Base-by-base conservation (phyloP, 2,888 invertebrate species). In the Thereva unica region DNA sequence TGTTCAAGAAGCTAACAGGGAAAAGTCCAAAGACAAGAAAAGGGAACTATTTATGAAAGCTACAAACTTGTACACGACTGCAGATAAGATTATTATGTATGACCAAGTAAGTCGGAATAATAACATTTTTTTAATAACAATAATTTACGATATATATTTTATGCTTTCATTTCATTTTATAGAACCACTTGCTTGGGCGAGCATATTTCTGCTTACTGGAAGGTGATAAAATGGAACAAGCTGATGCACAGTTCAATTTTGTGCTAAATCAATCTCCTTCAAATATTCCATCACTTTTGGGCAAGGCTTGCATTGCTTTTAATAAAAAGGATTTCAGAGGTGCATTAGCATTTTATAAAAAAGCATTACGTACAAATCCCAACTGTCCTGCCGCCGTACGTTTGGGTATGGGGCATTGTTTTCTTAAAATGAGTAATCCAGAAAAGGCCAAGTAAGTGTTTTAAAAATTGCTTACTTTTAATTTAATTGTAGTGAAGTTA, bases 41-140 rank as follows among this genome's bases (percentile, higher is more conserved):
- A 87, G 93, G 69, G 97, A 98, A 73, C 84, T 96, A 10, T 98
- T 98, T 76, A 93, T 93, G 37, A 96, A 96, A 84, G 99, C 99
- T 3, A 98, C 97, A 0, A 86, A 95, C 57, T 83, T 98, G n/a
- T 99, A 98, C 78, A 96, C 96, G 0, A 96, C 95, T 71, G 99
- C 98, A 4, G 99, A 99, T 79, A 97, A 97, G 83, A 98, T 99
- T 80, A 96, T 97, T 75, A 99, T 99, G 98, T 99, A 98, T 82
- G 98, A 99, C 78, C 97, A 96, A 85, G 72, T 71, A 67, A 56
- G 7, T 42, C 34, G 0, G 23, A 23, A 2, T 23, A 44, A 9
- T 1, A 92, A 92, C 82, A 4, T 53, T 9, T 38, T 35, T 35
- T n/a, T 8, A 41, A 44, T 54, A 6, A 40, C 5, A 55, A 41